phyloP scores from a whole-genome alignment of 2,113 vertebrate genomes.

The Podarcis muralis region DNA sequence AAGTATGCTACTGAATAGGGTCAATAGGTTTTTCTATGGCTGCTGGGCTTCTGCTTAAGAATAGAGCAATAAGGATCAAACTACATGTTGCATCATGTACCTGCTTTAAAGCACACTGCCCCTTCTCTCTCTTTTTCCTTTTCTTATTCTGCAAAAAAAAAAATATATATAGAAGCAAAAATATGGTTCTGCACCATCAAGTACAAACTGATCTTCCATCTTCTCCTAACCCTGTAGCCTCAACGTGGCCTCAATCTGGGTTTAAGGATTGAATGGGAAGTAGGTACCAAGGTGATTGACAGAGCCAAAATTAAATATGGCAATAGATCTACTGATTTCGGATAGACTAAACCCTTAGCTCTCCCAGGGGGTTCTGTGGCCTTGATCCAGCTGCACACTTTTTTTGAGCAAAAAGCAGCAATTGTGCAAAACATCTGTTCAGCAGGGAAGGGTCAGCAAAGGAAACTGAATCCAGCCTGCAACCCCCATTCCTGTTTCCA shows the following conservation, averaged over 20 bases:
- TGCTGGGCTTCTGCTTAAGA: no score
- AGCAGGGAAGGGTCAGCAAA: background rate
- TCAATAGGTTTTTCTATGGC: no score
- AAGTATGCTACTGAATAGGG: background rate
- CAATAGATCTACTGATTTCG: background rate
- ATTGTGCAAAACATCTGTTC: no score
- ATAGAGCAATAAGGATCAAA: no score
- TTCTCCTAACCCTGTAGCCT: background rate
- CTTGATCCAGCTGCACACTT: background rate
- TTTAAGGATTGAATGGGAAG: background rate
- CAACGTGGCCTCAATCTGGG: background rate
- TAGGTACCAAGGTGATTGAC: background rate
- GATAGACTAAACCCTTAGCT: background rate
- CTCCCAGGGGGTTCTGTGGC: background rate
- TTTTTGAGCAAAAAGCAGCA: background rate
- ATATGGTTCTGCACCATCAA: background rate
- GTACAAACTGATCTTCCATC: background rate
- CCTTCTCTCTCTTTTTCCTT: no score
- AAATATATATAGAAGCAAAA: background rate
- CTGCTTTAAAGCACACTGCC: no score
- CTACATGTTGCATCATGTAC: no score
- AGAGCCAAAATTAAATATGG: background rate
- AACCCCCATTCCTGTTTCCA: no score
- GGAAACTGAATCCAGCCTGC: background rate
- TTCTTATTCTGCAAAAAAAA: no score